Base-by-base conservation (phyloP, 2,888 invertebrate genomes). In the Stegana nigrithorax region DNA sequence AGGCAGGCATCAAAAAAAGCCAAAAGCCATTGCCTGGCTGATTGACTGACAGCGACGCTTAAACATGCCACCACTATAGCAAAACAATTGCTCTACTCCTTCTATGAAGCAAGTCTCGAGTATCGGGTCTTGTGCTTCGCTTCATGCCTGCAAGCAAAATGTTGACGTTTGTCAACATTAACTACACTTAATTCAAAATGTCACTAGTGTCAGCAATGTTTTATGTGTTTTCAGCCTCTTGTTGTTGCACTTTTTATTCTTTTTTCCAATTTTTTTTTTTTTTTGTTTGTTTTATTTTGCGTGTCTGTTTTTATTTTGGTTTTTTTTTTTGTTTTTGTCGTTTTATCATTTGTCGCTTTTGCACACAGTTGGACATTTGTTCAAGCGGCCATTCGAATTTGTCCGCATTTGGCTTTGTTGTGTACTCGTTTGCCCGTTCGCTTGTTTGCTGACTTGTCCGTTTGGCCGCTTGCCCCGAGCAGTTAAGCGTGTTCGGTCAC, bases 111-210 rank as follows among this genome's bases (percentile, higher is more conserved):
- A n/a, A n/a, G n/a, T n/a, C n/a, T n/a, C n/a, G n/a, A n/a, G n/a
- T n/a, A n/a, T n/a, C n/a, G n/a, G n/a, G n/a, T n/a, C n/a, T n/a
- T n/a, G n/a, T n/a, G n/a, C n/a, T n/a, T n/a, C n/a, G n/a, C n/a
- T n/a, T n/a, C n/a, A n/a, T 39, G 39, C 25, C 12, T 17, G 57
- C 58, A 42, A 25, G 55, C 58, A 50, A 67, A 45, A 27, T 14
- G 51, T 69, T 73, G 74, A 77, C 73, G 77, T 74, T 77, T 79
- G 80, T 80, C 78, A 78, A 72, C 80, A 76, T 76, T 75, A 81
- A 80, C 77, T 80, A 73, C 80, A 78, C 77, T 81, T 75, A 81
- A 81, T 76, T 81, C 72, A 70, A 81, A 79, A 72, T 80, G 81
- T 75, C 79, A 73, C 67, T 67, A 67, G 64, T 69, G 68, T 73